Conservation (phyloP, 2,113 vertebrate genomes). For the Fulica atra region DNA sequence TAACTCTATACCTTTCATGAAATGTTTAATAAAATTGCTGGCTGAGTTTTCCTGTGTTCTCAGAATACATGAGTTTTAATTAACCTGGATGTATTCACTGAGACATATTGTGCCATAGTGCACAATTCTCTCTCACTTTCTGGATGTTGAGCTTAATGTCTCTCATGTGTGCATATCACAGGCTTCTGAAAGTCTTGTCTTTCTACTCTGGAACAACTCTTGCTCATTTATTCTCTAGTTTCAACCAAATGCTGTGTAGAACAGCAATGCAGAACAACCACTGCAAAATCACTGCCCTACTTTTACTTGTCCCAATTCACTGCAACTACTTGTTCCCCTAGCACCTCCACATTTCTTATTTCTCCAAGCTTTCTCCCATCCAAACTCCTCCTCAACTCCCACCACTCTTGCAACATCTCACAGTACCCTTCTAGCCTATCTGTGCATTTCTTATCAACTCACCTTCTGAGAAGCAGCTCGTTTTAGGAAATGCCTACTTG, state of each 20-base stretch:
- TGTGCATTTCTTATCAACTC: background rate
- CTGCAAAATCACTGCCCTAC: background rate
- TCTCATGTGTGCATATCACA: background rate
- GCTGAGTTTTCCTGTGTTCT: background rate
- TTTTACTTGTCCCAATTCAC: background rate
- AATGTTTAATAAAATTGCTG: background rate
- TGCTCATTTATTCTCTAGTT: background rate
- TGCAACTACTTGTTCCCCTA: background rate
- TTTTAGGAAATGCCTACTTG: background rate
- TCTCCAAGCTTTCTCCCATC: background rate
- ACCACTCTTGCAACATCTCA: background rate
- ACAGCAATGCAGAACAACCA: background rate
- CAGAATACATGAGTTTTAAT: background rate
- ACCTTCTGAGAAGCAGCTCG: background rate
- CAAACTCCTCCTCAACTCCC: background rate
- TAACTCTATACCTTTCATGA: background rate
- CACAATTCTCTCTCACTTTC: background rate
- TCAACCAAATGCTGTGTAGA: rapidly evolving
- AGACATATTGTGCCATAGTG: background rate
- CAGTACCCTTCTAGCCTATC: background rate
- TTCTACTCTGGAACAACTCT: background rate
- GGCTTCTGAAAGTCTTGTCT: background rate
- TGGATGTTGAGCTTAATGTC: background rate
- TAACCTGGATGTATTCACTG: background rate
- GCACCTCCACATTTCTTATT: background rate